These are phyloP conservation scores for Pelochelys cantorii DNA, from an alignment of 2,797 vertebrate genomes.

Conservation along the genomic window DNA sequence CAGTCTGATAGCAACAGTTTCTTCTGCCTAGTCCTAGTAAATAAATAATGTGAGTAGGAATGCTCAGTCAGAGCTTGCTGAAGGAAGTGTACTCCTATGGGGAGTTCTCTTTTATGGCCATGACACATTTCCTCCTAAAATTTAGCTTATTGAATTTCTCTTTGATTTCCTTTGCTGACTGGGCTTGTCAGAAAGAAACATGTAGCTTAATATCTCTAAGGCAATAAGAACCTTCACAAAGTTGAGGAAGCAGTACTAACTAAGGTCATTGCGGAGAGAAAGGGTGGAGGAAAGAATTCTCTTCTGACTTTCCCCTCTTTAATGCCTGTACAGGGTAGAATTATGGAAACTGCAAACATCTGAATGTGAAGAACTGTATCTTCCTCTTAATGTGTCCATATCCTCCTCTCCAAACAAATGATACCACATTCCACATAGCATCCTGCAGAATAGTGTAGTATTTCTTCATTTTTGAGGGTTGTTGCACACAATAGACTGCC, in stretches of 20 bases:
- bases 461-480: not conserved
- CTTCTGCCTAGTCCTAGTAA: constrained; percentile 4
- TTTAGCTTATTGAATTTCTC: constrained; percentile 37
- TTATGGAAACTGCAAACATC: constrained; percentile 30
- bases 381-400: not conserved
- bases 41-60: constrained; percentile 25
- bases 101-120: constrained; percentile 39
- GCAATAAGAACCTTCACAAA: not conserved
- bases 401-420: not conserved
- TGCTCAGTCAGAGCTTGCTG: constrained; percentile 15
- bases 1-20: not conserved
- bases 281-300: not conserved
- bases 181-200: constrained; percentile 55
- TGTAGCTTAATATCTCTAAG: constrained; percentile 55
- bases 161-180: constrained; percentile 61
- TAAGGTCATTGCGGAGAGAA: constrained; percentile 22
- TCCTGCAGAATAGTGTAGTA: not conserved
- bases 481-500: constrained; percentile 39
- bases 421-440: not conserved
- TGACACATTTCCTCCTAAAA: constrained; percentile 57
- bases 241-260: constrained; percentile 28
- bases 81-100: constrained; percentile 34
- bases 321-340: not conserved
- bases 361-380: rapidly evolving
- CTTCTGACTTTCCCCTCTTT: not conserved